Evolutionary conservation across 2,797 vertebrate genomes (phyloP).

Genomic region (Squalus acanthias): DNA sequence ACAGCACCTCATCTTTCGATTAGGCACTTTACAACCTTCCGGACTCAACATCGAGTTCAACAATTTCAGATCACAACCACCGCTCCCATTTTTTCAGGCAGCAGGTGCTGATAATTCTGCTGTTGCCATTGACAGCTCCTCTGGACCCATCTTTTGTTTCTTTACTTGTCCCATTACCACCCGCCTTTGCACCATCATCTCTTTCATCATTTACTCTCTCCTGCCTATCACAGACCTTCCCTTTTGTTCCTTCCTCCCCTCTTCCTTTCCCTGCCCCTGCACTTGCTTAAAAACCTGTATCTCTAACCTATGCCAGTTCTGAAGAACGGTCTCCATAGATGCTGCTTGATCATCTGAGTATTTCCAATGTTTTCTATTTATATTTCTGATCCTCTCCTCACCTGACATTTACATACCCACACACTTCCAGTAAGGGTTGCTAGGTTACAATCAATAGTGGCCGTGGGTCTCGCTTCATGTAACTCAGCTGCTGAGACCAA

Average conservation of each 20-base stretch:
- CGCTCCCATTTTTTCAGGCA: too few species aligned
- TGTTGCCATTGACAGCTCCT: too few species aligned
- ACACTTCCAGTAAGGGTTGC: not conserved
- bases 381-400: not conserved
- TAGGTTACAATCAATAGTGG: not conserved
- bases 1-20: too few species aligned
- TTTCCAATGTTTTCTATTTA: not conserved
- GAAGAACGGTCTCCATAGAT: not conserved
- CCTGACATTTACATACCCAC: not conserved
- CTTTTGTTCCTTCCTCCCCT: too few species aligned
- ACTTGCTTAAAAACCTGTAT: too few species aligned
- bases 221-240: not conserved
- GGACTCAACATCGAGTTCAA: too few species aligned
- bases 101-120: too few species aligned
- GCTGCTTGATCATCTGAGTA: not conserved
- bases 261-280: too few species aligned
- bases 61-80: too few species aligned
- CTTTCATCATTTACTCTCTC: not conserved
- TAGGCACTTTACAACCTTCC: too few species aligned
- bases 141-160: not conserved
- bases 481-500: not conserved
- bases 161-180: not conserved
- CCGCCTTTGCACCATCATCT: not conserved
- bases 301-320: too few species aligned
- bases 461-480: not conserved